Conservation (phyloP, 2,797 vertebrate species). For the Limnodromus scolopaceus region DNA sequence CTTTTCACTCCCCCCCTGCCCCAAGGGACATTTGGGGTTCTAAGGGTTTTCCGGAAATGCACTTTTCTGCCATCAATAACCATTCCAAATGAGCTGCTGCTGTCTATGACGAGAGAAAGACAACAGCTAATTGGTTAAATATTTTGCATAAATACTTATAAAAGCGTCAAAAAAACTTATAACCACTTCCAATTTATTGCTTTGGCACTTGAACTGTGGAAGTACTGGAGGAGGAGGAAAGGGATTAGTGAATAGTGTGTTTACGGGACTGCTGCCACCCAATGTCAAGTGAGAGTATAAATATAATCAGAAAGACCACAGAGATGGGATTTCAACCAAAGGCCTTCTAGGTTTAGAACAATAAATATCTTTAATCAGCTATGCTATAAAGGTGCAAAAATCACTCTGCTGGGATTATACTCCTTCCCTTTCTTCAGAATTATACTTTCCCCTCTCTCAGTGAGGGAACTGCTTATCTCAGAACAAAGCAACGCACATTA, state of each 20-base stretch:
- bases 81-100: conserved; percentile 3
- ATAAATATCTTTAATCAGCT: conserved; percentile 68
- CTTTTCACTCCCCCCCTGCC: background rate
- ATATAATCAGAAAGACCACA: conserved; percentile 67
- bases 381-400: conserved; percentile 34
- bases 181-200: conserved; percentile 34
- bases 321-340: conserved; percentile 69
- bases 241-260: conserved; percentile 43
- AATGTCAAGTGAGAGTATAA: conserved; percentile 66
- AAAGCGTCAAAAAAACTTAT: conserved; percentile 35
- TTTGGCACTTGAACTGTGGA: conserved; percentile 51
- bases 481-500: accelerated
- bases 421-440: background rate
- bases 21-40: background rate
- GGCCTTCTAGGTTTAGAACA: conserved; percentile 69
- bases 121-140: conserved; percentile 6
- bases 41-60: background rate
- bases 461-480: background rate
- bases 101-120: background rate
- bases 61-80: background rate
- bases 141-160: conserved; percentile 44
- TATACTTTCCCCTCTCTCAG: background rate
- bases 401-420: background rate
- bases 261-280: conserved; percentile 73
- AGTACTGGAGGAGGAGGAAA: conserved; percentile 28